phyloP scores from a whole-genome alignment of 2,113 vertebrate species.

The Brienomyrus longianalis region DNA sequence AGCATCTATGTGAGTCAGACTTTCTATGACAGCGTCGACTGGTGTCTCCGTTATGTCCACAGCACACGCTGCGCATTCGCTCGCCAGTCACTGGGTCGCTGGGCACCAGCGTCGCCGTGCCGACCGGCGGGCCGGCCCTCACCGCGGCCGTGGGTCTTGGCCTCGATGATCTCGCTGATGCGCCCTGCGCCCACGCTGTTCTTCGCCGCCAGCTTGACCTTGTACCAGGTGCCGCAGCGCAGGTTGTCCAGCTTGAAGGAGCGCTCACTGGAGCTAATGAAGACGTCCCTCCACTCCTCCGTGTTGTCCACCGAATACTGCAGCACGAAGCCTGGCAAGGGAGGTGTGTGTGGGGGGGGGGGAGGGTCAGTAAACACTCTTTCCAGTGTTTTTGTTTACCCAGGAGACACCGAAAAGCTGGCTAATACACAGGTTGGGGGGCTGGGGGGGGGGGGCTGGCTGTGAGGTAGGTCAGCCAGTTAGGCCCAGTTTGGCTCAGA shows the following conservation, averaged over 20 bases:
- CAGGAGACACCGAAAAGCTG: background rate
- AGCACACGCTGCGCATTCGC: background rate
- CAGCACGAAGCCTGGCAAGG: slow-evolving; percentile 80
- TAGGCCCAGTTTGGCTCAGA: background rate
- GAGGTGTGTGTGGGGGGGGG: background rate
- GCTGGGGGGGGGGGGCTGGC: background rate
- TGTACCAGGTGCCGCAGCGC: slow-evolving; percentile 97
- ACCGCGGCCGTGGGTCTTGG: slow-evolving; percentile 95
- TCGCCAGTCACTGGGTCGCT: background rate
- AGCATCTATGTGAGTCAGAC: background rate
- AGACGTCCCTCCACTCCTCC: slow-evolving; percentile 94
- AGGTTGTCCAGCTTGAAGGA: slow-evolving; percentile 93
- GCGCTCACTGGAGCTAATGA: slow-evolving; percentile 88
- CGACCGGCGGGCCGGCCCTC: slow-evolving; percentile 20
- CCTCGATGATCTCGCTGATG: slow-evolving; percentile 98
- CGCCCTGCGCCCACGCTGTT: slow-evolving; percentile 94
- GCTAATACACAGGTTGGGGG: background rate
- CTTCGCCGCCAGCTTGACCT: slow-evolving; percentile 95
- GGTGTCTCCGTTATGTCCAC: background rate
- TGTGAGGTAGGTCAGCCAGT: background rate
- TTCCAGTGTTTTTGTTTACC: background rate
- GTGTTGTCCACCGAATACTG: slow-evolving; percentile 98
- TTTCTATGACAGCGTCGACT: background rate
- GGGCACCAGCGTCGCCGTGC: background rate
- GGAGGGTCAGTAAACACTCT: background rate